Evolutionary conservation across 2,113 vertebrate species (phyloP), one percentile per base, ranked within the genome.

Genomic region (Xerus inauris): DNA sequence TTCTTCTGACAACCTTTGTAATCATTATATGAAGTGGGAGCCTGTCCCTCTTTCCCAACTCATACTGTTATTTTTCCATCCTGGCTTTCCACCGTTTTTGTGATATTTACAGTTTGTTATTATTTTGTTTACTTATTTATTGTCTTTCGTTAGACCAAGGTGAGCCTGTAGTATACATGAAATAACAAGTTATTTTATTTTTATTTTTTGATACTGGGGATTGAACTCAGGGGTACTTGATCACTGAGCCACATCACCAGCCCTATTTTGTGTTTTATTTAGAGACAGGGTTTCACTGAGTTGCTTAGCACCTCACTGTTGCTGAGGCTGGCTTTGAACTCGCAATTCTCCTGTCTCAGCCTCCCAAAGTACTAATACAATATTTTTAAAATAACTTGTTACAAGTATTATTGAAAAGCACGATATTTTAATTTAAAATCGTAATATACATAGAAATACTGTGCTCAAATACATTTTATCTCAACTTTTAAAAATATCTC

Each of bases 401-500:
- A n/a, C n/a, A n/a, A n/a, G n/a, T n/a, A n/a, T n/a, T 83, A 59
- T 95, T 96, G 59, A 89, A 85, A 81, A 73, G 24, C 26, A 76
- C 3, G 32, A 32, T 76, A 19, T 80, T 76, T 69, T 80, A 64
- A 93, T 87, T 86, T 93, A 38, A 88, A 95, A 89, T 47, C 42
- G 38, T 19, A 49, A 30, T 71, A 51, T 62, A 17, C 38, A 42
- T 49, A 59, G 54, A 57, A 57, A 5, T 64, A 64, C 54, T 82
- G 64, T 73, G 35, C 42, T 88, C 51, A 88, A 91, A 32, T 59
- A 51, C 10, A 38, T 76, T 81, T 83, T 40, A 51, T 82, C 24
- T 89, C 8, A 86, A 64, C 49, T 84, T 94, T 47, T 77, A 49
- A 62, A 62, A 87, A 6, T 54, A 71, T 81, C 32, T 95, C 2